Evolutionary conservation across 1,140 invertebrate genomes (phyloP), one percentile per base, ranked within the genome.

Genomic region (Bombus soroeensis): DNA sequence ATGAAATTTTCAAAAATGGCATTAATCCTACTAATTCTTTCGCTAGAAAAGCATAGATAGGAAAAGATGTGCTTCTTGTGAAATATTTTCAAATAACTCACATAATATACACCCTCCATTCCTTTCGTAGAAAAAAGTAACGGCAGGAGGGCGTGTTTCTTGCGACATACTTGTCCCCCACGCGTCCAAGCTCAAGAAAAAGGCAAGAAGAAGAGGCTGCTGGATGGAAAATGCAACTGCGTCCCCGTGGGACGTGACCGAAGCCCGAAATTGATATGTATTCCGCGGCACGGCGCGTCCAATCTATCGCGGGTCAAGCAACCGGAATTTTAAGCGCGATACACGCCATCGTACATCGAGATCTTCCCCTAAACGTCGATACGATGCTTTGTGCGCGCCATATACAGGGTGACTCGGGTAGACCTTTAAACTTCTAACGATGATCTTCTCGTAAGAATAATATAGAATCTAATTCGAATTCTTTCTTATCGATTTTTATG

Each of bases 281-380:
- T 95, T 95, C 93, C 94, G 90, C 88, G 89, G 85, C 87, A 82
- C 75, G 93, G 93, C 91, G 91, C 91, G 92, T 94, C 94, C 94
- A 95, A 95, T 95, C 94, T 95, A 95, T 95, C 94, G 94, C 89
- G 93, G 95, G 95, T 95, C 95, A 95, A 95, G 94, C 94, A 93
- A 91, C 91, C 94, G 92, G 95, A 95, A 95, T 95, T 95, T 95
- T 94, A 95, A 95, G 92, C 93, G 93, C 91, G 92, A 90, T 93
- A 93, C 88, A 84, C 79, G 76, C 79, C 84, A 28, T 41, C 75
- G 75, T 71, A 79, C 47, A n/a, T 78, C 75, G 37, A 25, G 34
- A 84, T 84, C 47, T 25, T 39, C 64, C 73, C n/a, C 39, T 22
- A 32, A 47, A 43, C 43, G 28, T 68, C 81, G 47, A 78, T 70